These are phyloP conservation scores for Pomatostomus ruficeps DNA, from an alignment of 2,113 vertebrate species.

Conservation along the genomic window DNA sequence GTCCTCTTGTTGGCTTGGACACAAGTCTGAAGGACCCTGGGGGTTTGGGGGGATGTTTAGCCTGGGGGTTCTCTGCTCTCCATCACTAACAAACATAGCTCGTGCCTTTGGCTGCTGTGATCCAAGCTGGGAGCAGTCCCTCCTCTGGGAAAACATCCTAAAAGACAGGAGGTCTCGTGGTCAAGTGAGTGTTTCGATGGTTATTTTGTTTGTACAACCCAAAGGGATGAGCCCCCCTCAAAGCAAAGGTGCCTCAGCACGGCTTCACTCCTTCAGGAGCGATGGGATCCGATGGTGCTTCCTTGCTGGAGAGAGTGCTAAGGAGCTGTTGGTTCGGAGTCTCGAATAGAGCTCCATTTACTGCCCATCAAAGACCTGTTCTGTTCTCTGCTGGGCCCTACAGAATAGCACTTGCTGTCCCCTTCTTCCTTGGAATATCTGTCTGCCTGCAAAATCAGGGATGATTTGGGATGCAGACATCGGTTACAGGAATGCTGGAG, in stretches of 20 bases:
- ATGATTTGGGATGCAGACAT: fast-evolving
- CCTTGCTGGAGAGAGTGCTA: not conserved
- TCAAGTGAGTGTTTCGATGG: not conserved
- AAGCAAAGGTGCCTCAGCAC: not conserved
- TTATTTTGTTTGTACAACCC: not conserved
- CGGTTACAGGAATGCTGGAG: not conserved
- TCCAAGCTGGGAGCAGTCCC: not conserved
- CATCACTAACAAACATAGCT: not conserved
- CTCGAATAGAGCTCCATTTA: not conserved
- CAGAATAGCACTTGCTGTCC: not conserved
- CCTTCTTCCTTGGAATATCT: not conserved
- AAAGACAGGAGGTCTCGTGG: fast-evolving
- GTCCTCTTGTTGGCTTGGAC: not conserved
- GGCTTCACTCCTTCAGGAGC: fast-evolving
- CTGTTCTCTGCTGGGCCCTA: not conserved
- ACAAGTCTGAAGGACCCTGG: not conserved
- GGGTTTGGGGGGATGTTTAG: not conserved
- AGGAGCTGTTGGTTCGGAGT: not conserved
- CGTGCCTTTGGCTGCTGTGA: not conserved
- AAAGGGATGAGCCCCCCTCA: not conserved
- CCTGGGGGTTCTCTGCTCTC: fast-evolving
- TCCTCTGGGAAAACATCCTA: not conserved
- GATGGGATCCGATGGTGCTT: fast-evolving
- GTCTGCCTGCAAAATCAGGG: not conserved
- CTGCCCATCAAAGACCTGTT: not conserved